Evolutionary conservation across 2,888 invertebrate species (phyloP).

Genomic region (Girardia tigrina): DNA sequence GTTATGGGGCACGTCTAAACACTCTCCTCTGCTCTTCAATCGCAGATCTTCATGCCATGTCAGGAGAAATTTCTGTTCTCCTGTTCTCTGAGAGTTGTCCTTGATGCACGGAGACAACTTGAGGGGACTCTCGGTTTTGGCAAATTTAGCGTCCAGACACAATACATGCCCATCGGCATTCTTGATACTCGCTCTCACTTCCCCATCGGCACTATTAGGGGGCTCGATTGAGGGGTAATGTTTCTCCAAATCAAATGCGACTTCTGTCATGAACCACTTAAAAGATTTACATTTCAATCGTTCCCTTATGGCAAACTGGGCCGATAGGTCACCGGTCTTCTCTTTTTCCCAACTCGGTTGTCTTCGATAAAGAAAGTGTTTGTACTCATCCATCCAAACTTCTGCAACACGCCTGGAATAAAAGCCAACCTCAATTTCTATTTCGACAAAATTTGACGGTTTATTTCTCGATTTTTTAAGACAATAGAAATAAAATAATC

Average conservation of each 20-base stretch:
- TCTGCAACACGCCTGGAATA: conserved; percentile 73
- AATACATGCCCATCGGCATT: neutral
- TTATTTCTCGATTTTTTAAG: no score
- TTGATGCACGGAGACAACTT: neutral
- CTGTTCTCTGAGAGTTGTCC: neutral
- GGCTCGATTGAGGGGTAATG: conserved; percentile 58
- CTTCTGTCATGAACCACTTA: conserved; percentile 76
- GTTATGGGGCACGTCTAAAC: conserved; percentile 65
- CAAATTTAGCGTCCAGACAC: neutral
- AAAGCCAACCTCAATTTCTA: no score
- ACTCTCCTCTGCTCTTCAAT: conserved; percentile 59
- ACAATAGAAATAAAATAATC: no score
- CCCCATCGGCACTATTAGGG: conserved; percentile 12
- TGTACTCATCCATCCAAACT: conserved; percentile 98
- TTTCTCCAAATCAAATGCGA: conserved; percentile 73
- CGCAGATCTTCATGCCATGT: conserved; percentile 69
- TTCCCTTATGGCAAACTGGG: conserved; percentile 63
- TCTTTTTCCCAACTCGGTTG: conserved; percentile 60
- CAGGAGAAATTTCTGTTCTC: conserved; percentile 44
- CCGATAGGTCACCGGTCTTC: conserved; percentile 9
- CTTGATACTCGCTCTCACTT: neutral
- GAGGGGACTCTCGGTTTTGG: neutral
- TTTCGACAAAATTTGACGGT: no score
- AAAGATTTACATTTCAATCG: conserved; percentile 73
- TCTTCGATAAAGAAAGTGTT: conserved; percentile 70